phyloP scores from a whole-genome alignment of 1,140 invertebrate species.

The Bursaphelenchus mucronatus region DNA sequence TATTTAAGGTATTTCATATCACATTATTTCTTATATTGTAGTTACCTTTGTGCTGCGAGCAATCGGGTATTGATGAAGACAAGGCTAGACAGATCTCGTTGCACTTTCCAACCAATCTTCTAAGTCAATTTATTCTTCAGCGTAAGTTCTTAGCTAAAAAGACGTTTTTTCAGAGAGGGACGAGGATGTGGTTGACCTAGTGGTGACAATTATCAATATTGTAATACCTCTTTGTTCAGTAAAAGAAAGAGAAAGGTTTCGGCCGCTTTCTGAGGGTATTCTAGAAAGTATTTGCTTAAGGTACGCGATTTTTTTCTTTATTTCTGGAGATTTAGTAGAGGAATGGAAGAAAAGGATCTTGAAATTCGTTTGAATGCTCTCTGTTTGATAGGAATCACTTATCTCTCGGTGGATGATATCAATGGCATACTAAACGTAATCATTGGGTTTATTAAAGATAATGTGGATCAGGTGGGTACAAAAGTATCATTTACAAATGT shows the following conservation, averaged over 20 bases:
- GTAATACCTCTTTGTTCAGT: not conserved
- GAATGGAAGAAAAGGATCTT: conserved; percentile 2
- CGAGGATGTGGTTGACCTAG: conserved; percentile 16
- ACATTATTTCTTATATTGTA: too few species aligned
- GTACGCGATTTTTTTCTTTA: not conserved
- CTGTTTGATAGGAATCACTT: conserved; percentile 7
- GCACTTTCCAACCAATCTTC: too few species aligned
- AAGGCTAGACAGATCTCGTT: too few species aligned
- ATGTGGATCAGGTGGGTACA: conserved; percentile 3
- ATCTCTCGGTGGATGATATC: conserved; percentile 19
- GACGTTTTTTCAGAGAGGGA: not conserved
- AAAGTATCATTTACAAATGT: not conserved
- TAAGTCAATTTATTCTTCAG: too few species aligned
- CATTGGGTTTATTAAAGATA: conserved; percentile 5
- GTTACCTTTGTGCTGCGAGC: too few species aligned
- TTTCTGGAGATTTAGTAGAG: too few species aligned
- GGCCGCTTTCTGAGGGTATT: conserved; percentile 10
- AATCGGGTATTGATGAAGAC: too few species aligned
- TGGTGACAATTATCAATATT: conserved; percentile 9
- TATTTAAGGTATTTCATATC: too few species aligned
- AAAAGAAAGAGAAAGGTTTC: not conserved
- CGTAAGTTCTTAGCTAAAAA: too few species aligned
- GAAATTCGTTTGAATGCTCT: conserved; percentile 1
- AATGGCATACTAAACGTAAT: conserved; percentile 3
- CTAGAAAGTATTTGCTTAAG: conserved; percentile 3